phyloP scores from a whole-genome alignment of 2,113 vertebrate genomes.

The Steatornis caripensis region DNA sequence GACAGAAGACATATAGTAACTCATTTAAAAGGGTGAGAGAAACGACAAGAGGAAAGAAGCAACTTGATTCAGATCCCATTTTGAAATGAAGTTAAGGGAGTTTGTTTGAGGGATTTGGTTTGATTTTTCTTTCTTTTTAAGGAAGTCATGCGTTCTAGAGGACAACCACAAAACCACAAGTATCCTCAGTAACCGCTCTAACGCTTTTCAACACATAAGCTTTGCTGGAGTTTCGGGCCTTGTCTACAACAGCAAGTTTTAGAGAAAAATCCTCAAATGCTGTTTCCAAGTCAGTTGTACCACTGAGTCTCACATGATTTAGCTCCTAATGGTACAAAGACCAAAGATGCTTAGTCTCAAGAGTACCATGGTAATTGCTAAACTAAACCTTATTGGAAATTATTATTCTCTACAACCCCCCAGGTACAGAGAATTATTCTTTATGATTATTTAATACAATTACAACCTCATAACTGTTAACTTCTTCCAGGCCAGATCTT shows the following conservation, averaged over 20 bases:
- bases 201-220: neutral
- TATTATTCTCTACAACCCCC: neutral
- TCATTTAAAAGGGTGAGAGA: neutral
- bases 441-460: conserved; percentile 37
- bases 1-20: neutral
- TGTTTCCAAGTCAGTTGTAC: neutral
- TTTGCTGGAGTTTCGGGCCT: neutral
- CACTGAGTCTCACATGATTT: neutral
- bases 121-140: neutral
- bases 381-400: neutral
- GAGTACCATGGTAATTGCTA: neutral
- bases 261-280: neutral
- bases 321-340: neutral
- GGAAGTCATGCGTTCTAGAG: neutral
- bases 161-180: neutral
- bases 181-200: neutral
- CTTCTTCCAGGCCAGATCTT: neutral
- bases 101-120: neutral
- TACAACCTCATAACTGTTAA: neutral
- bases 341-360: neutral
- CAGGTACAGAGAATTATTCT: conserved; percentile 1
- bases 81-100: neutral
- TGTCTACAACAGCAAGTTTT: neutral
- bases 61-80: neutral
- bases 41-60: neutral